Conservation (phyloP, 1,140 invertebrate genomes). For the Semibalanus balanoides region DNA sequence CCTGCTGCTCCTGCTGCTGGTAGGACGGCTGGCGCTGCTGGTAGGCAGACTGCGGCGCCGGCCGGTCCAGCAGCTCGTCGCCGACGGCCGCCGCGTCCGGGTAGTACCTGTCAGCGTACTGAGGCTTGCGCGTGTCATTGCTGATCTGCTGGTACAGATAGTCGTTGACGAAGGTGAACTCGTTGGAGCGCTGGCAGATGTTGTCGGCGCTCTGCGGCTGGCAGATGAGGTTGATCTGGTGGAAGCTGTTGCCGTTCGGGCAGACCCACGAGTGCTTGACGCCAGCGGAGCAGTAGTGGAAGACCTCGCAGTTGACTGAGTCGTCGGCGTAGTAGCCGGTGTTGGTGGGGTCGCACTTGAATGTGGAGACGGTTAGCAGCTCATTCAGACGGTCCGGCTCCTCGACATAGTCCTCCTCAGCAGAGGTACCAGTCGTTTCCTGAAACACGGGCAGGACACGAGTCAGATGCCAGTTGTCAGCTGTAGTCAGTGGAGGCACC, state of each 20-base stretch:
- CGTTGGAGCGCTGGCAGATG: conserved; percentile 72
- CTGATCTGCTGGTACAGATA: conserved; percentile 79
- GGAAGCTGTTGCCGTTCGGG: conserved; percentile 80
- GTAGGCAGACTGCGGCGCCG: conserved; percentile 5
- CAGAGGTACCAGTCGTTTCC: too few species aligned
- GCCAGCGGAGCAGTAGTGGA: conserved; percentile 85
- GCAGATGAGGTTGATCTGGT: conserved; percentile 84
- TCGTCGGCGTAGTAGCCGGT: conserved; percentile 86
- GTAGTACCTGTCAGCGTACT: conserved; percentile 61
- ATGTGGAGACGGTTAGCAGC: conserved; percentile 65
- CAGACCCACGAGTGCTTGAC: conserved; percentile 86
- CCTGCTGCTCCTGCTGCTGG: not conserved
- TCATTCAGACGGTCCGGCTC: conserved; percentile 67
- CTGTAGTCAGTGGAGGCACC: too few species aligned
- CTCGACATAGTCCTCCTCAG: conserved; percentile 57
- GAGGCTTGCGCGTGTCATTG: conserved; percentile 59
- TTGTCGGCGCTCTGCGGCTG: conserved; percentile 79
- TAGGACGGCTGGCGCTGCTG: not conserved
- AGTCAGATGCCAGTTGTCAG: too few species aligned
- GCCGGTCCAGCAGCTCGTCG: conserved; percentile 9
- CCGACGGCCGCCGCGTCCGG: conserved; percentile 24
- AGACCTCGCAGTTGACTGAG: conserved; percentile 73
- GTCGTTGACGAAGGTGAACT: conserved; percentile 84
- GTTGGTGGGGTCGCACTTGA: conserved; percentile 58
- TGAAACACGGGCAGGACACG: too few species aligned